phyloP scores from a whole-genome alignment of 2,113 vertebrate species.

The Furnarius figulus region DNA sequence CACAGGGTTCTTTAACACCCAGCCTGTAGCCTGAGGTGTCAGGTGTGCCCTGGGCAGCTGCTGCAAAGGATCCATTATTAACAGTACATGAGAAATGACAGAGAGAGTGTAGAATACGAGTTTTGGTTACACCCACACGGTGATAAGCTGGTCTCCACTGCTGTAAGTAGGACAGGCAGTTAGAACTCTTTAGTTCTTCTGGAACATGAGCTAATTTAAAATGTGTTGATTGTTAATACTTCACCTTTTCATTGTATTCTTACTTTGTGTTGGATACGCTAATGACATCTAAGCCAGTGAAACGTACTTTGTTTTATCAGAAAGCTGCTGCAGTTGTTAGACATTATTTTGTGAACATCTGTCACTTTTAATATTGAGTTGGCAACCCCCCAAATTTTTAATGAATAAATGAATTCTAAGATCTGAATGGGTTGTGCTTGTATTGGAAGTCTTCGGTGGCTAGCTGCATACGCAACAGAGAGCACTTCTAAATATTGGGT shows the following conservation, averaged over 20 bases:
- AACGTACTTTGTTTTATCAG: background rate
- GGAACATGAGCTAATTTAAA: background rate
- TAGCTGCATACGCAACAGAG: background rate
- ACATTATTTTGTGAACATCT: background rate
- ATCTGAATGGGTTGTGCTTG: background rate
- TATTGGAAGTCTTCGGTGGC: background rate
- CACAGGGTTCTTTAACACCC: no score
- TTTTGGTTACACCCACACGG: no score
- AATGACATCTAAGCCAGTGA: background rate
- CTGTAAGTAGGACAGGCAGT: background rate
- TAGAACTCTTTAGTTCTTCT: background rate
- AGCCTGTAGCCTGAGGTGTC: no score
- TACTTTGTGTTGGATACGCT: background rate
- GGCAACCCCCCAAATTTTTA: background rate
- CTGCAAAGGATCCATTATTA: no score
- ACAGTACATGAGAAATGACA: no score
- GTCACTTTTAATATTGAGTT: slow-evolving; percentile 1
- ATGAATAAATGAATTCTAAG: background rate
- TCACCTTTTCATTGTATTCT: background rate
- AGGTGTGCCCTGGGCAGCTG: no score
- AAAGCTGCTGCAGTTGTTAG: background rate
- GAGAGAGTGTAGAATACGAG: no score
- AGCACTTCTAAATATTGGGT: background rate
- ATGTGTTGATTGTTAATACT: background rate
- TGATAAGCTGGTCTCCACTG: no score